These are phyloP conservation scores for Tribolium madens DNA, from an alignment of 1,140 invertebrate genomes.

Conservation along the genomic window DNA sequence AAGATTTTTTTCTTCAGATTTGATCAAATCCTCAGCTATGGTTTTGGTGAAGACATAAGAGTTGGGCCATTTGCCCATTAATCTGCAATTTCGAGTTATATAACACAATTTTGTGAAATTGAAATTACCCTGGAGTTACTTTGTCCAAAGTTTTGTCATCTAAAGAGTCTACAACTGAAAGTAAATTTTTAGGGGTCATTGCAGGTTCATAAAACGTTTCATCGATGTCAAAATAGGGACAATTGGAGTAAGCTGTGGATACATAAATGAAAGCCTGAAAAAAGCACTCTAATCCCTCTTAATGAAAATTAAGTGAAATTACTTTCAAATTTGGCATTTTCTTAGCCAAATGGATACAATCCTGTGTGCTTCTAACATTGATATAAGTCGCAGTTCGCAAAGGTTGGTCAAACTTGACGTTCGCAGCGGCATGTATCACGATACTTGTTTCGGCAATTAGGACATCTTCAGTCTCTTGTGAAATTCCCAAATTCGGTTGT, in stretches of 20 bases:
- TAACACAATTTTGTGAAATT: neutral
- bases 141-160: neutral
- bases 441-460: constrained; percentile 71
- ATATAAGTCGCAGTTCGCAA: constrained; percentile 74
- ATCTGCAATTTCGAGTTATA: constrained; percentile 34
- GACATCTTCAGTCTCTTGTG: constrained; percentile 69
- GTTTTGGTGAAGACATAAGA: constrained; percentile 3
- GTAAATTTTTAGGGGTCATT: constrained; percentile 59
- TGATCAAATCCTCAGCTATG: constrained; percentile 1
- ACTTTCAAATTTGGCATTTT: constrained; percentile 77
- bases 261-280: constrained; percentile 59
- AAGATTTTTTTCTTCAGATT: neutral
- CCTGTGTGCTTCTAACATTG: constrained; percentile 77
- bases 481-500: constrained; percentile 72
- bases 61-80: constrained; percentile 21
- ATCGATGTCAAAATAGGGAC: constrained; percentile 67
- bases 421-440: constrained; percentile 75
- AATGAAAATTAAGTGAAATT: no score
- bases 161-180: neutral
- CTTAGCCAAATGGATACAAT: constrained; percentile 73
- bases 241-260: constrained; percentile 76
- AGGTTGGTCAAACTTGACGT: constrained; percentile 79
- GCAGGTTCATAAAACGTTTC: constrained; percentile 71
- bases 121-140: neutral
- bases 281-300: neutral